Evolutionary conservation across 2,888 invertebrate species (phyloP).

Genomic region (Drosophila maculinotata): DNA sequence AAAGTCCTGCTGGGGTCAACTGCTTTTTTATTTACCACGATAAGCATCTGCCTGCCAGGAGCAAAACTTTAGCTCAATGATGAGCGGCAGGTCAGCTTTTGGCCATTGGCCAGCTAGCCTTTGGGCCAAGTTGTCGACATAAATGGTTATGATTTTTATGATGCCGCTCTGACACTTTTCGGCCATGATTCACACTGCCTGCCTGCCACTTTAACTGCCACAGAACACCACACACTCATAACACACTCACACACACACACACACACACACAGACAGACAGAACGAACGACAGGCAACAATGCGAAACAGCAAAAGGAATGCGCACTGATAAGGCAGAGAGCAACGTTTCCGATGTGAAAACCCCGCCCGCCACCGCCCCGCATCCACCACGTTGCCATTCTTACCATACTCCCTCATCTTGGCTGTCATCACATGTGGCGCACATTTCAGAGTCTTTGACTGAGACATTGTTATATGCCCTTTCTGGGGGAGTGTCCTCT

Average conservation of each 20-base stretch:
- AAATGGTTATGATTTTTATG: conserved; percentile 79
- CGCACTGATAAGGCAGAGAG: conserved; percentile 62
- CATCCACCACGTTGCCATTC: conserved; percentile 9
- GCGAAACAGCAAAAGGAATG: conserved; percentile 63
- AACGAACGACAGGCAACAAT: conserved; percentile 53
- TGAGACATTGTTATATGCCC: conserved; percentile 47
- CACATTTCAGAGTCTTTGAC: conserved; percentile 39
- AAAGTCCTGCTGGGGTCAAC: conserved; percentile 46
- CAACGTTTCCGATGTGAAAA: conserved; percentile 61
- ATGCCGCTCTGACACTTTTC: conserved; percentile 62
- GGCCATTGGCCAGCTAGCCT: conserved; percentile 29
- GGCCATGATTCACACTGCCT: conserved; percentile 57
- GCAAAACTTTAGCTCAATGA: conserved; percentile 4
- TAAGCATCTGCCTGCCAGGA: conserved; percentile 28
- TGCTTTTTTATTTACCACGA: conserved; percentile 65
- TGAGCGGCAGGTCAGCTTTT: conserved; percentile 20
- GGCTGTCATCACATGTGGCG: conserved; percentile 50
- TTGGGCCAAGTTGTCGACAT: conserved; percentile 46
- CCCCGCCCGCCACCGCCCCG: conserved; percentile 11
- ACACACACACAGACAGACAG: conserved; percentile 14
- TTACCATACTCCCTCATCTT: conserved; percentile 25
- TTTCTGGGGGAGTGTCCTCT: conserved; percentile 5
- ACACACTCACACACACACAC: conserved; percentile 16
- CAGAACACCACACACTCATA: conserved; percentile 4
- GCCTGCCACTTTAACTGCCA: conserved; percentile 29